A percentile compares a stretch with the other conserved stretches of the same genome.
Evolutionary conservation across 30 jellyfish, hydroid and myxozoan species (phyloP).

Genomic region (Aurelia aurita): DNA sequence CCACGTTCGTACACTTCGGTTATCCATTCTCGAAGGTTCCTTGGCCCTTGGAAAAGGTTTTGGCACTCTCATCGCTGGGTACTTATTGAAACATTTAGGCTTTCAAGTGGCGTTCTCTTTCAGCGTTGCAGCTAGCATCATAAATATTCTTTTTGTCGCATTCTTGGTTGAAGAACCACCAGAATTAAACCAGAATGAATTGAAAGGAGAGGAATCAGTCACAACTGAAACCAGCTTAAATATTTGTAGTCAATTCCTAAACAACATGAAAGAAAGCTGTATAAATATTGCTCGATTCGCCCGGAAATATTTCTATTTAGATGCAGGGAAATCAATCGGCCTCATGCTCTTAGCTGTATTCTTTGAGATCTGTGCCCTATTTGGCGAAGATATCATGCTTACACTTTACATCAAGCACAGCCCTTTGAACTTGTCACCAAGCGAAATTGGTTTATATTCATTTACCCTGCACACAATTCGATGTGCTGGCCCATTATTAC

Average conservation of each 20-base stretch:
- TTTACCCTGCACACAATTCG: slow-evolving; percentile 33
- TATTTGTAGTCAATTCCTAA: background rate
- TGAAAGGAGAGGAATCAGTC: background rate
- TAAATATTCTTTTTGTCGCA: slow-evolving; percentile 46
- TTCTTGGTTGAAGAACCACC: slow-evolving; percentile 37
- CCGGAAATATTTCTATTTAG: background rate
- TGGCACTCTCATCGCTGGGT: slow-evolving; percentile 43
- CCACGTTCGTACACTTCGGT: slow-evolving; percentile 39
- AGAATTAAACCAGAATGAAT: background rate
- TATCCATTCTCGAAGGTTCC: slow-evolving; percentile 41
- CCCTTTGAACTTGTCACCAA: slow-evolving; percentile 53
- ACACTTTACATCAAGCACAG: slow-evolving; percentile 40
- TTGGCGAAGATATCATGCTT: slow-evolving; percentile 51
- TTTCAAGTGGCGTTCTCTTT: slow-evolving; percentile 33
- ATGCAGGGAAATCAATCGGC: background rate
- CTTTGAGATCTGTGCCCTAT: slow-evolving; percentile 40
- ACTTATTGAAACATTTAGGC: slow-evolving; percentile 20
- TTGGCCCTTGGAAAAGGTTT: slow-evolving; percentile 35
- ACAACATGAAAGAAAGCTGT: background rate
- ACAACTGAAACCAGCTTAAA: background rate
- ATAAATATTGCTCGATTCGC: background rate
- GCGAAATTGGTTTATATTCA: slow-evolving; percentile 35
- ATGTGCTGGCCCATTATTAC: slow-evolving; percentile 36
- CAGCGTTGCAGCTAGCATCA: slow-evolving; percentile 1
- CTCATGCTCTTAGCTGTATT: slow-evolving; percentile 31